Evolutionary conservation across 2,797 vertebrate genomes (phyloP).

Genomic region (Pempheris klunzingeri): DNA sequence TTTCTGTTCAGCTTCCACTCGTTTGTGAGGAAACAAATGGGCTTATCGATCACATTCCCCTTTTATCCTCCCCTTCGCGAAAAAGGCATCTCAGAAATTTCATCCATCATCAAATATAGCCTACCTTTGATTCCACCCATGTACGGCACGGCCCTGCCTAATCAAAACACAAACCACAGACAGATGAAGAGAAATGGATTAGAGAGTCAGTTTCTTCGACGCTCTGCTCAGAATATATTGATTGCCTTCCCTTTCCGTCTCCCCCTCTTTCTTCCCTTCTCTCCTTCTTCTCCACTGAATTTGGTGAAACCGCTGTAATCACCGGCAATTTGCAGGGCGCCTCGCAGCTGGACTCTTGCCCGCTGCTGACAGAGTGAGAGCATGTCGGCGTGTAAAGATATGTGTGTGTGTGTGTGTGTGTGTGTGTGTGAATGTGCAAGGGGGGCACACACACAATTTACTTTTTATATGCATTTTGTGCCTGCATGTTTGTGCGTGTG

Average conservation of each 20-base stretch:
- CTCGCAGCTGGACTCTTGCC: conserved; percentile 70
- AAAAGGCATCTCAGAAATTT: conserved; percentile 47
- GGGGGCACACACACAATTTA: background rate
- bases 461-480: conserved; percentile 3
- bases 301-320: conserved; percentile 73
- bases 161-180: conserved; percentile 65
- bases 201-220: conserved; percentile 64
- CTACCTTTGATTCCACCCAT: conserved; percentile 61
- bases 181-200: conserved; percentile 65
- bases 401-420: background rate
- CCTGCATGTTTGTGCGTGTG: background rate
- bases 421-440: background rate
- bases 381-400: conserved; percentile 10
- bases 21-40: conserved; percentile 33
- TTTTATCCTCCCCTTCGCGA: conserved; percentile 27
- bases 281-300: conserved; percentile 57
- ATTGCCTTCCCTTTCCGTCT: conserved; percentile 66
- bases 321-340: conserved; percentile 68
- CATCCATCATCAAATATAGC: conserved; percentile 64
- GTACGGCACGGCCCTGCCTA: conserved; percentile 28
- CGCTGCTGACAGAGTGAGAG: conserved; percentile 57
- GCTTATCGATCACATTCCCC: conserved; percentile 41
- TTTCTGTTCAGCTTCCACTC: conserved; percentile 28
- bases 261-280: conserved; percentile 29
- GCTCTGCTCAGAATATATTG: conserved; percentile 68